Evolutionary conservation across 2,113 vertebrate species (phyloP).

Genomic region (Rhombomys opimus): DNA sequence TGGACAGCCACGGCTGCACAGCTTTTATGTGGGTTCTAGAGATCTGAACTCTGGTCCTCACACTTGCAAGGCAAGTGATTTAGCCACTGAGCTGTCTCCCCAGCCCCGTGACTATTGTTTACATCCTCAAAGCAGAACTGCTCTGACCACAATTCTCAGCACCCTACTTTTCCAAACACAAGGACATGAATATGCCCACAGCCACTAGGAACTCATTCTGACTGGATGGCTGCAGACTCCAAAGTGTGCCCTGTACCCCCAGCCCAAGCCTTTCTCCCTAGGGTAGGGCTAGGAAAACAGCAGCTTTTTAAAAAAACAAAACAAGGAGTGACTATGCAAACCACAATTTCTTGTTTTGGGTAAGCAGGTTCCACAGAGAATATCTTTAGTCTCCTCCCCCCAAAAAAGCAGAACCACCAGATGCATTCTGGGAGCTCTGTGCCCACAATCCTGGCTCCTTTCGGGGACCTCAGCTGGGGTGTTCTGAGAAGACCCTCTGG

Average conservation of each 20-base stretch:
- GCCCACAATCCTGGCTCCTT: not conserved
- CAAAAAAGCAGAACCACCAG: conserved; percentile 70
- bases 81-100: not conserved
- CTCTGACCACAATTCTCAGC: not conserved
- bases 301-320: not conserved
- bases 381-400: conserved; percentile 44
- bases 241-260: not conserved
- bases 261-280: not conserved
- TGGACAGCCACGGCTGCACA: not conserved
- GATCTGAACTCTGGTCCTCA: not conserved
- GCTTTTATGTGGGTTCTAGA: not conserved
- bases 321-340: conserved; percentile 43
- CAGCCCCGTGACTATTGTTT: not conserved
- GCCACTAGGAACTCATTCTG: not conserved
- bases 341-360: conserved; percentile 76
- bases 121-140: not conserved
- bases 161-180: not conserved
- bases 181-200: not conserved
- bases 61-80: not conserved
- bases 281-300: not conserved
- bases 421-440: conserved; percentile 53
- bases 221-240: not conserved
- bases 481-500: not conserved
- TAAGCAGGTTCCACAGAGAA: conserved; percentile 46
- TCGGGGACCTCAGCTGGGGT: not conserved